Percentiles rank a stretch among this genome's conserved stretches.
These are phyloP conservation scores for Micrastur ruficollis DNA, from an alignment of 2,797 vertebrate genomes.

Conservation along the genomic window DNA sequence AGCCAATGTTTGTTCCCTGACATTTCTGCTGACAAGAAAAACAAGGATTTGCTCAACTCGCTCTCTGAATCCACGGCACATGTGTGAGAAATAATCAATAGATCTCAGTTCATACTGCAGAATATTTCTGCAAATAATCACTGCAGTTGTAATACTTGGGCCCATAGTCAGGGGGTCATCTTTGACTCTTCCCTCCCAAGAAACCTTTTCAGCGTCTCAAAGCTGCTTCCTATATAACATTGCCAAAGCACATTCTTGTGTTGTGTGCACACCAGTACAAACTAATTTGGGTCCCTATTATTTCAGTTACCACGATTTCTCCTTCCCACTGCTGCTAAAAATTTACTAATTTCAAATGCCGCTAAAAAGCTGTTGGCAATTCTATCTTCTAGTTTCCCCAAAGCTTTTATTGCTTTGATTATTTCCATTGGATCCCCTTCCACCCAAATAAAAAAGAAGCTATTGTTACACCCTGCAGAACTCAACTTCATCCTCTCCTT, in stretches of 20 bases:
- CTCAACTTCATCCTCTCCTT: background rate
- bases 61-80: background rate
- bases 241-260: background rate
- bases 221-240: background rate
- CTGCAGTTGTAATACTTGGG: background rate
- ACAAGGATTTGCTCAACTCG: conserved; percentile 28
- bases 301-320: background rate
- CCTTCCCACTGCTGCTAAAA: background rate
- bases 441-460: background rate
- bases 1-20: conserved; percentile 34
- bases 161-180: background rate
- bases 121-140: conserved; percentile 25
- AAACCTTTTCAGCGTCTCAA: background rate
- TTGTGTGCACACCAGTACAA: background rate
- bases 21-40: conserved; percentile 38
- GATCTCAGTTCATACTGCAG: background rate
- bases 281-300: background rate
- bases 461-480: background rate
- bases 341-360: background rate
- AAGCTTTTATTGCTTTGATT: background rate
- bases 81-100: background rate
- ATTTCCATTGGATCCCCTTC: background rate
- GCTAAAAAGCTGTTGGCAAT: background rate
- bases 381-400: background rate
- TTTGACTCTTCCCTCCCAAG: background rate